These are phyloP conservation scores for Crioceris asparagi DNA, from an alignment of 2,888 invertebrate species.

Conservation along the genomic window DNA sequence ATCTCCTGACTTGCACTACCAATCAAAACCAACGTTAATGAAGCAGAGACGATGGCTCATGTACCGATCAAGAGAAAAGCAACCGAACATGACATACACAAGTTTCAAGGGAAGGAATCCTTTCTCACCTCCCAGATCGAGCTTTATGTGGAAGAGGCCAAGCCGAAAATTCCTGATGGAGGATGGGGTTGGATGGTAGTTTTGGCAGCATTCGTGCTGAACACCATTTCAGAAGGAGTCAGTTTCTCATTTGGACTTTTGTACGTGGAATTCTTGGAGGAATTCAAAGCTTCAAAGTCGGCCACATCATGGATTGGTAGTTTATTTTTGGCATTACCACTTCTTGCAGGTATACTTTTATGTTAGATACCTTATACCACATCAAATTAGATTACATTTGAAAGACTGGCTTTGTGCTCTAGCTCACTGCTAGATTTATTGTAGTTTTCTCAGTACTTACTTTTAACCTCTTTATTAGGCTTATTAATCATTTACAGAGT, in stretches of 20 bases:
- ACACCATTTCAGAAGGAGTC: constrained; percentile 85
- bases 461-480: too few species aligned
- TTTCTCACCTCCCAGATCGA: constrained; percentile 20
- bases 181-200: constrained; percentile 90
- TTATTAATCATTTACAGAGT: too few species aligned
- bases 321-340: constrained; percentile 45
- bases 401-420: too few species aligned
- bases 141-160: constrained; percentile 22
- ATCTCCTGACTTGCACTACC: too few species aligned
- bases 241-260: constrained; percentile 90
- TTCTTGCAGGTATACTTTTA: constrained; percentile 36
- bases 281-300: constrained; percentile 36
- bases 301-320: constrained; percentile 55
- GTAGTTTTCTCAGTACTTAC: too few species aligned
- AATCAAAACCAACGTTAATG: too few species aligned
- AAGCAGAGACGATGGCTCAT: constrained; percentile 14
- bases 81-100: constrained; percentile 11
- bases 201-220: constrained; percentile 70
- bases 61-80: constrained; percentile 11
- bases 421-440: too few species aligned
- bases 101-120: constrained; percentile 18
- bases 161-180: constrained; percentile 62
- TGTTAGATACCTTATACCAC: background rate
- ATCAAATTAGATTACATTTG: background rate
- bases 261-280: constrained; percentile 65